phyloP scores from a whole-genome alignment of 2,113 vertebrate species.

The Megaptera novaeangliae region DNA sequence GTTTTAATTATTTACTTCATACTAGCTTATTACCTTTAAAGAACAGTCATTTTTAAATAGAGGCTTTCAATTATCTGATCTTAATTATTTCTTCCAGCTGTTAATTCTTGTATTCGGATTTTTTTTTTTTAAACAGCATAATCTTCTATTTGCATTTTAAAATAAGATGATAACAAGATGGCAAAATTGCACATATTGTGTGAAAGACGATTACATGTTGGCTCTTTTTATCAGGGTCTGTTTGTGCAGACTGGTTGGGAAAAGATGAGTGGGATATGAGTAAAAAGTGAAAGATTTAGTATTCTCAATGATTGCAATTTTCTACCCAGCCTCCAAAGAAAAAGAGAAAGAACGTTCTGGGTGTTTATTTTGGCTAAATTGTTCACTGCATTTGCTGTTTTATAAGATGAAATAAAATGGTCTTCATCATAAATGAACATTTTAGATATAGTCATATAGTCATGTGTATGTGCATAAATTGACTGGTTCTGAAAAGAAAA shows the following conservation, averaged over 20 bases:
- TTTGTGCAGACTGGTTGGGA: neutral
- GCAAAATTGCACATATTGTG: neutral
- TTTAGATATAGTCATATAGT: neutral
- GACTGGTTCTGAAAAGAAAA: neutral
- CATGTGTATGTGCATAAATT: neutral
- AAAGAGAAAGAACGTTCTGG: neutral
- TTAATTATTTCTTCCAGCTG: neutral
- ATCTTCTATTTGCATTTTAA: neutral
- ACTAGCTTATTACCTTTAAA: neutral
- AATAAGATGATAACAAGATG: neutral
- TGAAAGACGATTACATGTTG: neutral
- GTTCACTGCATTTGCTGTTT: neutral
- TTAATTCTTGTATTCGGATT: neutral
- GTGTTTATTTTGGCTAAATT: neutral
- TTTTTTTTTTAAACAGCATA: neutral
- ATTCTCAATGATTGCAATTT: neutral
- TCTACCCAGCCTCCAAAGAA: neutral
- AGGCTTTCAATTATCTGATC: neutral
- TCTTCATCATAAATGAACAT: constrained; percentile 5
- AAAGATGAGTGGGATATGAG: neutral
- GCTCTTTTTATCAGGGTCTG: neutral
- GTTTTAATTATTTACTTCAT: neutral
- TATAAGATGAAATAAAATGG: neutral
- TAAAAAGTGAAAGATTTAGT: neutral
- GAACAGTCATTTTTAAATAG: neutral